These are phyloP conservation scores for Boloria euphrosyne DNA, from an alignment of 2,888 invertebrate genomes.

Conservation along the genomic window DNA sequence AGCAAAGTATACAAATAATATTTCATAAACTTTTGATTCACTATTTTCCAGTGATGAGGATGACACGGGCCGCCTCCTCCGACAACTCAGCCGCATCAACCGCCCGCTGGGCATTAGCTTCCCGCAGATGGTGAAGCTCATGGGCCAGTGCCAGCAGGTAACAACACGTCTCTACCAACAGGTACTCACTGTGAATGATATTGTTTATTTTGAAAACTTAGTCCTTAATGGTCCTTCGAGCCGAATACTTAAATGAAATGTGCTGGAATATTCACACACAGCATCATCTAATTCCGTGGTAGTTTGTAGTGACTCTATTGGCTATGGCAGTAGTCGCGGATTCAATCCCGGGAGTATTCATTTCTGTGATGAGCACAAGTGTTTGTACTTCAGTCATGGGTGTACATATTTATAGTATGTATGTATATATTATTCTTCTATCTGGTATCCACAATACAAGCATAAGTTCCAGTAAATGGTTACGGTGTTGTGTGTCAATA, in stretches of 20 bases:
- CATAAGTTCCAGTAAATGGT: too few species aligned
- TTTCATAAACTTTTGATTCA: not conserved
- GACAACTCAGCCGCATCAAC: slow-evolving; percentile 83
- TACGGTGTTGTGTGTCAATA: too few species aligned
- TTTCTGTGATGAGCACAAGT: too few species aligned
- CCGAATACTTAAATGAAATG: not conserved
- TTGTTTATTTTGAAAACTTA: not conserved
- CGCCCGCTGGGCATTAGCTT: slow-evolving; percentile 86
- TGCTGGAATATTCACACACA: not conserved
- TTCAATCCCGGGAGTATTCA: too few species aligned
- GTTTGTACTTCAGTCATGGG: too few species aligned
- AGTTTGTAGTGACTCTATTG: too few species aligned
- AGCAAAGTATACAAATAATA: too few species aligned
- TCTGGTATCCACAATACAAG: too few species aligned
- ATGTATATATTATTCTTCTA: too few species aligned
- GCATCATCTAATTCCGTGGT: not conserved
- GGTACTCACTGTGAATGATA: slow-evolving; percentile 5
- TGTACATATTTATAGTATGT: not conserved
- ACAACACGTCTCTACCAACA: slow-evolving; percentile 50
- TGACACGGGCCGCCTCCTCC: slow-evolving; percentile 85
- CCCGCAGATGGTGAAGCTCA: slow-evolving; percentile 88
- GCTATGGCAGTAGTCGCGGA: too few species aligned
- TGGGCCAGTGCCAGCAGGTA: slow-evolving; percentile 90
- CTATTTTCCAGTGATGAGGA: slow-evolving; percentile 84
- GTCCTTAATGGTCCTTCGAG: not conserved